A percentile compares a stretch with the other conserved stretches of the same genome.
These are phyloP conservation scores for Phymanthus crucifer DNA, from an alignment of 92 coral and sea anemone species.

Conservation along the genomic window DNA sequence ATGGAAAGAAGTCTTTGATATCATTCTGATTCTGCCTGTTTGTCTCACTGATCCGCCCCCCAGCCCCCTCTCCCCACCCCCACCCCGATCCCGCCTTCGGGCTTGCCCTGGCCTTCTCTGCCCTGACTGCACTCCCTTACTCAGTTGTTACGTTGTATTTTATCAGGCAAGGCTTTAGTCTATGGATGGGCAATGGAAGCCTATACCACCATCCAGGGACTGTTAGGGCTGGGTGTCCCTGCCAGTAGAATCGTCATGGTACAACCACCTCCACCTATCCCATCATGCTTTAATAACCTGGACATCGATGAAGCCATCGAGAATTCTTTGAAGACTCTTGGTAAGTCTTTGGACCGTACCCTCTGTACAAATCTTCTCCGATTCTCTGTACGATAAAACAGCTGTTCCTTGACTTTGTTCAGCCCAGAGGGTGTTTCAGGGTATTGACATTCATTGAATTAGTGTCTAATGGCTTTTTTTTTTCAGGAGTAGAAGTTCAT, in stretches of 20 bases:
- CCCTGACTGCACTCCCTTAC: neutral
- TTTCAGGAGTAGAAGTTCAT: conserved; percentile 73
- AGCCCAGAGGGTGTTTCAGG: no score
- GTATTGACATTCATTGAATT: neutral
- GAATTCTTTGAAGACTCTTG: conserved; percentile 39
- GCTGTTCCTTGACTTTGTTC: no score
- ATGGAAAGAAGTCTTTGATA: neutral
- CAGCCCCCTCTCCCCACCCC: no score
- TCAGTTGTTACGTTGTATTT: neutral
- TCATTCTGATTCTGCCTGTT: neutral
- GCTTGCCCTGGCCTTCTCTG: no score
- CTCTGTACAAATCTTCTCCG: no score
- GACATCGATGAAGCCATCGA: conserved; percentile 86
- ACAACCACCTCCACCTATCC: conserved; percentile 84
- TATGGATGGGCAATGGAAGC: conserved; percentile 89
- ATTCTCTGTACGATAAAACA: neutral
- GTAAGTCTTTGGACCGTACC: conserved; percentile 24
- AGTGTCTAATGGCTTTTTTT: conserved; percentile 2
- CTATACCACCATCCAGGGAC: conserved; percentile 76
- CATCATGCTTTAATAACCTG: conserved; percentile 89
- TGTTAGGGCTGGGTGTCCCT: conserved; percentile 73
- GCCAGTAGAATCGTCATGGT: conserved; percentile 81
- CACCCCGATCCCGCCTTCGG: no score
- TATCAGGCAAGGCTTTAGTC: conserved; percentile 82
- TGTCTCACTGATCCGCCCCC: no score